Evolutionary conservation across 2,888 invertebrate genomes (phyloP).

Genomic region (Coecobrya sp.): DNA sequence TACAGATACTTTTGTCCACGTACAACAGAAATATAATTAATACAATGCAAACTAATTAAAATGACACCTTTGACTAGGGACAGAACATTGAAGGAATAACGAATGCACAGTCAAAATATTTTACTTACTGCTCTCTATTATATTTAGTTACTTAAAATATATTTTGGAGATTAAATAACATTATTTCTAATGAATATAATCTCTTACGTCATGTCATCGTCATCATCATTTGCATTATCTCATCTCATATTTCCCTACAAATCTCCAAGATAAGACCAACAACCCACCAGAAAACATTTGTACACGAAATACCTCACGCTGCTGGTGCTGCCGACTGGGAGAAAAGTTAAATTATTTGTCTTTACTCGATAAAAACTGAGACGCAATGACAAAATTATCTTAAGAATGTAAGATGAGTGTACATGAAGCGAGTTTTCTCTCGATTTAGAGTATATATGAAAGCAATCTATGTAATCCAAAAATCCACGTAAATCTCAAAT

Average conservation of each 20-base stretch:
- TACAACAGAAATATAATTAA: too few species aligned
- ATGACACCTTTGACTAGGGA: too few species aligned
- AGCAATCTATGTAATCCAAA: conserved; percentile 19
- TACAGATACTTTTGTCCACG: too few species aligned
- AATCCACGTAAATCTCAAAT: conserved; percentile 31
- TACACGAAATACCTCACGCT: conserved; percentile 28
- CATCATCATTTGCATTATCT: conserved; percentile 66
- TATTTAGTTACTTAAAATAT: too few species aligned
- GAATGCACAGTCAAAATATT: too few species aligned
- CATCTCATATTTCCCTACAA: conserved; percentile 72
- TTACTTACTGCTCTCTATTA: too few species aligned
- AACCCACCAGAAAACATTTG: conserved; percentile 1
- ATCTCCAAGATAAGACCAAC: conserved; percentile 42
- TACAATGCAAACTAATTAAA: too few species aligned
- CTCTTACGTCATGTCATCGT: conserved; percentile 58
- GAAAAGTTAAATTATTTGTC: conserved; percentile 67
- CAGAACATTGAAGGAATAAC: too few species aligned
- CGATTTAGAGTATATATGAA: neutral
- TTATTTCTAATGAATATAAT: neutral
- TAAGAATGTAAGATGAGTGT: neutral
- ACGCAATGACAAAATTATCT: conserved; percentile 23
- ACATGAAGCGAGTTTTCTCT: neutral
- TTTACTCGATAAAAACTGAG: conserved; percentile 13
- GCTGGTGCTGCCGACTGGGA: conserved; percentile 11
- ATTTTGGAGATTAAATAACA: too few species aligned